Conservation (phyloP, 2,113 vertebrate species). For the Pycnonotus jocosus region DNA sequence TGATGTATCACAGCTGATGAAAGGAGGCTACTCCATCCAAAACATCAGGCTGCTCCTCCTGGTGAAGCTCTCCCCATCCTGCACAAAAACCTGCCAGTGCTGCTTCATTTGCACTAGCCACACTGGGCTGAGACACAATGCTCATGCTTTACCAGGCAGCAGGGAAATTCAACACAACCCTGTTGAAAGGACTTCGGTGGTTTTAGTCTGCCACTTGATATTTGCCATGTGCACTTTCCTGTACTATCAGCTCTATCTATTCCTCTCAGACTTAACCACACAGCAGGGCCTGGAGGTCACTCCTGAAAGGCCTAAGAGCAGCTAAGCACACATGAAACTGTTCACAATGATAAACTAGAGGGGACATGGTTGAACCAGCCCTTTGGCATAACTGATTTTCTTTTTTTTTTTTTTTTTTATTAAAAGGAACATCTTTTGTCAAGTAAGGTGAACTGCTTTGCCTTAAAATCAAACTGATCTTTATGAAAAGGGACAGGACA, state of each 20-base stretch:
- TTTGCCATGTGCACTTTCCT: neutral
- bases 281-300: neutral
- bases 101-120: rapidly evolving
- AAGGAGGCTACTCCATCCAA: neutral
- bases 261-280: neutral
- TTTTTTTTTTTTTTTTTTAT: neutral
- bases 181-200: neutral
- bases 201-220: neutral
- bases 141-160: neutral
- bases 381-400: neutral
- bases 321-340: neutral
- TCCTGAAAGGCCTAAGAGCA: neutral
- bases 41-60: neutral
- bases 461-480: neutral
- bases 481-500: neutral
- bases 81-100: neutral
- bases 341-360: neutral
- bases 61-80: neutral
- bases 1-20: neutral
- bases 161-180: neutral
- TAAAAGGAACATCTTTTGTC: neutral
- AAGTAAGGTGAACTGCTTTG: neutral
- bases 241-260: neutral
- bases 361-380: neutral
- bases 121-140: neutral